Conservation (phyloP, 2,797 vertebrate genomes). For the Argentina silus region DNA sequence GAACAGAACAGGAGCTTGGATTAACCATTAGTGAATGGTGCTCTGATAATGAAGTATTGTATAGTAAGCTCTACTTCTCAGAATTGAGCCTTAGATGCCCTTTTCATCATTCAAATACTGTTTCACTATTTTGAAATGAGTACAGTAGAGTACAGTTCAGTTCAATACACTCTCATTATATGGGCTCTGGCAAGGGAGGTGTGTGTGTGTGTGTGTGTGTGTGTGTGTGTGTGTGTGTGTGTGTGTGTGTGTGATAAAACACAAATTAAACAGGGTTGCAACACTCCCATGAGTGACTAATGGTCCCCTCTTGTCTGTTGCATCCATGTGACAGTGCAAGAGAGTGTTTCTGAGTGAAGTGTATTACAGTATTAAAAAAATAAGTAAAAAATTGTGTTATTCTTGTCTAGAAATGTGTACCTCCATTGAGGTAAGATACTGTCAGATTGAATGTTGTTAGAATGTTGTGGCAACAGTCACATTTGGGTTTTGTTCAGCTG, state of each 20-base stretch:
- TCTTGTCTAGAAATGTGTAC: neutral
- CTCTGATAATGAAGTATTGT: slow-evolving; percentile 40
- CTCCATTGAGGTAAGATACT: neutral
- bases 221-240: slow-evolving; percentile 22
- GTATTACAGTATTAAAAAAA: neutral
- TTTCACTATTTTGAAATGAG: neutral
- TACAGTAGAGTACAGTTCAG: slow-evolving; percentile 15
- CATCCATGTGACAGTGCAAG: slow-evolving; percentile 32
- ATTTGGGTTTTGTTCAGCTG: neutral
- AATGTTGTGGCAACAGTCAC: neutral
- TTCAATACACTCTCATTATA: slow-evolving; percentile 44
- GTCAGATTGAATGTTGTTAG: neutral
- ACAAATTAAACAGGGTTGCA: slow-evolving; percentile 58
- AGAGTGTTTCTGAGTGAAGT: slow-evolving; percentile 26
- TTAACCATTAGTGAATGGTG: slow-evolving; percentile 49
- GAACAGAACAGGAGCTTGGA: slow-evolving; percentile 57
- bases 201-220: neutral
- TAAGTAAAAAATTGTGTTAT: neutral
- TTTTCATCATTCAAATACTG: neutral
- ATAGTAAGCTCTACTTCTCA: slow-evolving; percentile 20
- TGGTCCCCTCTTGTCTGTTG: slow-evolving; percentile 52
- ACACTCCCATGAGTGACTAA: slow-evolving; percentile 53
- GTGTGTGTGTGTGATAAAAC: too few species aligned
- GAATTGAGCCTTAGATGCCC: slow-evolving; percentile 26
- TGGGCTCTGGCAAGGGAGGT: slow-evolving; percentile 19